phyloP scores from a whole-genome alignment of 2,797 vertebrate species.

The Neosalanx taihuensis region DNA sequence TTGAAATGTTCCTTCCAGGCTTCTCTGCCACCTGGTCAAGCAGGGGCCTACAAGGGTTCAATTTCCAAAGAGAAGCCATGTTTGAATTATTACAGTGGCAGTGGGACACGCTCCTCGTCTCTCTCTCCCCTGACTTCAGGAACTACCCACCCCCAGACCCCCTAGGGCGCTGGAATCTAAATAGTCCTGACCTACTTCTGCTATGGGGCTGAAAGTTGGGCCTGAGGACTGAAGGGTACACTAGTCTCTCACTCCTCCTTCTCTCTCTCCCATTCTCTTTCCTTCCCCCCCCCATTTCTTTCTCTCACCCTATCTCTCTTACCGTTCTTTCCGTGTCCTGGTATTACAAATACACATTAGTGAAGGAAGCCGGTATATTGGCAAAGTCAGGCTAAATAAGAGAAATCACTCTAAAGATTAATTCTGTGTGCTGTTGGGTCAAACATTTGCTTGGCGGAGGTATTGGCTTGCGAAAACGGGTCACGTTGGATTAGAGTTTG shows the following conservation, averaged over 20 bases:
- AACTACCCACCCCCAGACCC: slow-evolving; percentile 31
- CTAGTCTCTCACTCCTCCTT: slow-evolving; percentile 1
- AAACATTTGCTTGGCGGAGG: slow-evolving; percentile 33
- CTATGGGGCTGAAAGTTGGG: slow-evolving; percentile 39
- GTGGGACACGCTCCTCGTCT: slow-evolving; percentile 8
- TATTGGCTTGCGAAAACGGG: slow-evolving; percentile 15
- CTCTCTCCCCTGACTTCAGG: slow-evolving; percentile 31
- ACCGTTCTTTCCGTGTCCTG: too few species aligned
- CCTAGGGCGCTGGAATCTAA: slow-evolving; percentile 53
- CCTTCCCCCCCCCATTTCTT: not conserved
- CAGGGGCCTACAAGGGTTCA: too few species aligned
- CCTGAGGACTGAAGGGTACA: slow-evolving; percentile 36
- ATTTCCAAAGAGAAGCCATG: slow-evolving; percentile 6
- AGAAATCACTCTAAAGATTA: slow-evolving; percentile 50
- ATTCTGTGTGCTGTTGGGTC: slow-evolving; percentile 41
- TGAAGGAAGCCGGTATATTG: slow-evolving; percentile 23
- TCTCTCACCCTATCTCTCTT: not conserved
- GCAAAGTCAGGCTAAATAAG: slow-evolving; percentile 28
- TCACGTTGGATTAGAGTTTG: slow-evolving; percentile 19
- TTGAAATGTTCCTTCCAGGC: not conserved
- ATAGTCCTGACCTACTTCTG: slow-evolving; percentile 63
- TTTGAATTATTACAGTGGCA: slow-evolving; percentile 32
- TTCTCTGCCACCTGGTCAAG: not conserved
- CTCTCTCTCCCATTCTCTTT: not conserved
- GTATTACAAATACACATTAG: not conserved